Percentiles rank a stretch among this genome's conserved stretches.
Evolutionary conservation across 2,797 vertebrate genomes (phyloP).

Genomic region (Sebastes reedi): DNA sequence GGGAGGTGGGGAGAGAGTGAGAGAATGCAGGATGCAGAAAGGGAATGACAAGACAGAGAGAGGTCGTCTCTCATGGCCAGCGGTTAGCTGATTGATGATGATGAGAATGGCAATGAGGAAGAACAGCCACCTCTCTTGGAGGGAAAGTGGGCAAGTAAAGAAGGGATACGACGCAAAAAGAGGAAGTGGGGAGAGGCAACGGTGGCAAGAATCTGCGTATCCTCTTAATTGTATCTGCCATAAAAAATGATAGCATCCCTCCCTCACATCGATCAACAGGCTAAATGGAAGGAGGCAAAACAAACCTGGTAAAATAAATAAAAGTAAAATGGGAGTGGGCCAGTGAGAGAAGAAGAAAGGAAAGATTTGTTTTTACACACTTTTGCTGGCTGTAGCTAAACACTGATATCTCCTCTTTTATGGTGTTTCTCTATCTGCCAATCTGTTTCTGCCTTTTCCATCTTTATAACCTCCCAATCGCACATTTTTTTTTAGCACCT

Average conservation of each 20-base stretch:
- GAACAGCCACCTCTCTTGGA: conserved; percentile 56
- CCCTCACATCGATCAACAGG: conserved; percentile 50
- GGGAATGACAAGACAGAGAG: conserved; percentile 66
- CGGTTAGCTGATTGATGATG: conserved; percentile 75
- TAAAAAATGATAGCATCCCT: conserved; percentile 60
- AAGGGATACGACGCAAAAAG: conserved; percentile 8
- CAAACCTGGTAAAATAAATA: conserved; percentile 41
- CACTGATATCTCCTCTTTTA: not conserved
- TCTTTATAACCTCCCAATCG: not conserved
- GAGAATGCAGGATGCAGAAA: conserved; percentile 66
- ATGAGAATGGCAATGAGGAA: conserved; percentile 76
- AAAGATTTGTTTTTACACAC: not conserved
- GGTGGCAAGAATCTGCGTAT: conserved; percentile 25
- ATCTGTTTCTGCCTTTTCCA: not conserved
- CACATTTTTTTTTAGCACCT: not conserved
- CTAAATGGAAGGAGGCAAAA: conserved; percentile 36
- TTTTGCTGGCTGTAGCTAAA: not conserved
- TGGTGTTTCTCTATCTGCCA: not conserved
- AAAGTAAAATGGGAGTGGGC: not conserved
- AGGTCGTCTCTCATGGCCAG: conserved; percentile 67
- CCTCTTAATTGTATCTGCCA: conserved; percentile 55
- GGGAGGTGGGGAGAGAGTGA: conserved; percentile 44
- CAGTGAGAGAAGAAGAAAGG: not conserved
- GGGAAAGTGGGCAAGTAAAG: conserved; percentile 28
- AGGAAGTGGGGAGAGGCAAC: conserved; percentile 9